Evolutionary conservation across 1,140 invertebrate genomes (phyloP), one percentile per base, ranked within the genome.

Genomic region (Helicoverpa zea): DNA sequence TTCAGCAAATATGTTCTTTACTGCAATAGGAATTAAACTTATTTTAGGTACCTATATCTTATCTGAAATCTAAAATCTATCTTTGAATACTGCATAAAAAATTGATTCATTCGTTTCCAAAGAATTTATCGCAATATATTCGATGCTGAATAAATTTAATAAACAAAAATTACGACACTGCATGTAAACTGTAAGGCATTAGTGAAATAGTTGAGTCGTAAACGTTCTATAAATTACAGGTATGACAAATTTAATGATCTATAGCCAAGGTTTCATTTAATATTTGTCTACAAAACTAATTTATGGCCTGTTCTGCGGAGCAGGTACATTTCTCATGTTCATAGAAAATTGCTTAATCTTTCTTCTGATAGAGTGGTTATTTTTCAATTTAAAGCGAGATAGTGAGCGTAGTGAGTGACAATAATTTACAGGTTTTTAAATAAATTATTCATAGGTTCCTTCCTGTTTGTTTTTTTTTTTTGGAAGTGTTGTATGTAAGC

Each of bases 231-330:
- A 75, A 75, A 75, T 75, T 23, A 23, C 16, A 11, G 18, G 13
- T 63, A 61, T 51, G 73, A 75, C 73, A 75, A 75, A 75, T 61
- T 61, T 51, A 61, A 75, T 75, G 73, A 75, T 61, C 18, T 58
- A 73, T n/a, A 14, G 43, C 43, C 18, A 49, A 49, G 64, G 64
- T 18, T 23, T 43, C 43, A 68, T 68, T 68, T 68, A 43, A 68
- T 68, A 68, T 68, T 68, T 68, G 64, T 68, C 64, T 49, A 68
- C 43, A 35, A n/a, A 16, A 43, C 43, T 68, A 68, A 68, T 68
- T 68, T 68, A 68, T 49, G 10, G 64, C 2, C 64, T 23, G 64
- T 16, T 68, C 43, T 5, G 58, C 14, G 35, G 23, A 61, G 43
- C 11, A 68, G 35, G 43, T 13, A 23, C 43, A 68, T 49, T 68